Evolutionary conservation across 2,113 vertebrate species (phyloP).

Genomic region (Cathartes aura): DNA sequence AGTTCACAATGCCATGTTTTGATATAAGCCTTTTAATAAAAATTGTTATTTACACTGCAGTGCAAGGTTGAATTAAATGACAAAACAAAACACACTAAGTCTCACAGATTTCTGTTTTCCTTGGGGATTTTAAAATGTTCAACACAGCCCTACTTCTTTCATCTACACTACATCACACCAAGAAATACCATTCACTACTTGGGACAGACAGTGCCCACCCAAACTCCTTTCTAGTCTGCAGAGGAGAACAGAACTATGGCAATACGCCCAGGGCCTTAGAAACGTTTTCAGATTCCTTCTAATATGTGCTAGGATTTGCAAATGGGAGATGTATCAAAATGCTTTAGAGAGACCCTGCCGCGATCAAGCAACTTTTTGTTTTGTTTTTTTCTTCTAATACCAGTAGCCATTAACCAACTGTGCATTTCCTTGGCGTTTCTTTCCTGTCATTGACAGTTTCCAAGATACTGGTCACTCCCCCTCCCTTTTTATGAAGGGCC

Average conservation of each 20-base stretch:
- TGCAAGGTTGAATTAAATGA: neutral
- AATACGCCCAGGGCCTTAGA: neutral
- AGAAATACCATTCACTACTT: neutral
- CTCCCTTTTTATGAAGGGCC: neutral
- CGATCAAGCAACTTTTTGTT: conserved; percentile 35
- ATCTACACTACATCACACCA: neutral
- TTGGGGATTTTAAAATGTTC: neutral
- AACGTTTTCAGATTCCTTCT: neutral
- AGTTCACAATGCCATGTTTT: neutral
- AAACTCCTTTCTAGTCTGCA: neutral
- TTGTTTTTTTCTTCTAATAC: neutral
- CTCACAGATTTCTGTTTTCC: neutral
- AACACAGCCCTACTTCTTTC: neutral
- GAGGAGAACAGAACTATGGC: neutral
- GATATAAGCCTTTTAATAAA: neutral
- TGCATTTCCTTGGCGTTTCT: neutral
- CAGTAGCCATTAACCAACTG: neutral
- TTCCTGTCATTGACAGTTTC: conserved; percentile 18
- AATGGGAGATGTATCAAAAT: neutral
- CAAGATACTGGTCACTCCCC: neutral
- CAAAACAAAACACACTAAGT: neutral
- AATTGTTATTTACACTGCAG: neutral
- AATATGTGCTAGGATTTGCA: conserved; percentile 1
- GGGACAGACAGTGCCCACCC: neutral
- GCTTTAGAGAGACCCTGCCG: neutral